Evolutionary conservation across 2,797 vertebrate genomes (phyloP).

Genomic region (Simalia tracyae): DNA sequence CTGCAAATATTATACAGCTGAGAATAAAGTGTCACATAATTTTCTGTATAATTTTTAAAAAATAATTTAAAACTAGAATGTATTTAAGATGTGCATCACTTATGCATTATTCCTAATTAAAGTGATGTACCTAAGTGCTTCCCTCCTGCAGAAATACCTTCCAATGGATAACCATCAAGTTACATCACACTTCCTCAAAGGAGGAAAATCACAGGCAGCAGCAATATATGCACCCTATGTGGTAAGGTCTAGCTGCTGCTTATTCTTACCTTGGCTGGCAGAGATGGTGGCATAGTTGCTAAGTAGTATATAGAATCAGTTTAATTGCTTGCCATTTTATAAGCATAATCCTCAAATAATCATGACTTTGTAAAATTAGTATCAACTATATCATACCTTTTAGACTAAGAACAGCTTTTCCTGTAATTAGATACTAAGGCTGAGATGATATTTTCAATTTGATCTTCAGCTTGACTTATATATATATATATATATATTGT

Average conservation of each 20-base stretch:
- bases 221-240: conserved; percentile 40
- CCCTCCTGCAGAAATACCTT: conserved; percentile 57
- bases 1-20: background rate
- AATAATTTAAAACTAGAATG: background rate
- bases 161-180: conserved; percentile 59
- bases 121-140: conserved; percentile 57
- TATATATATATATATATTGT: conserved; percentile 31
- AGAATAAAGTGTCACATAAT: background rate
- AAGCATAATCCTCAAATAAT: conserved; percentile 19
- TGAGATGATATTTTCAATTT: background rate
- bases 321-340: conserved; percentile 30
- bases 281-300: conserved; percentile 45
- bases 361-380: background rate
- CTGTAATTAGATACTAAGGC: background rate
- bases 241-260: conserved; percentile 66
- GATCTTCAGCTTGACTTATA: background rate
- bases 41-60: background rate
- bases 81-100: background rate
- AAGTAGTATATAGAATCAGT: conserved; percentile 49
- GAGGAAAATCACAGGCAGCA: conserved; percentile 61
- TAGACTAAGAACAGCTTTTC: background rate
- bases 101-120: conserved; percentile 16
- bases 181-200: conserved; percentile 71
- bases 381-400: background rate
- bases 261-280: conserved; percentile 40